Percentiles rank a stretch among this genome's conserved stretches.
These are phyloP conservation scores for Adrianichthys oophorus DNA, from an alignment of 2,797 vertebrate genomes.

Conservation along the genomic window DNA sequence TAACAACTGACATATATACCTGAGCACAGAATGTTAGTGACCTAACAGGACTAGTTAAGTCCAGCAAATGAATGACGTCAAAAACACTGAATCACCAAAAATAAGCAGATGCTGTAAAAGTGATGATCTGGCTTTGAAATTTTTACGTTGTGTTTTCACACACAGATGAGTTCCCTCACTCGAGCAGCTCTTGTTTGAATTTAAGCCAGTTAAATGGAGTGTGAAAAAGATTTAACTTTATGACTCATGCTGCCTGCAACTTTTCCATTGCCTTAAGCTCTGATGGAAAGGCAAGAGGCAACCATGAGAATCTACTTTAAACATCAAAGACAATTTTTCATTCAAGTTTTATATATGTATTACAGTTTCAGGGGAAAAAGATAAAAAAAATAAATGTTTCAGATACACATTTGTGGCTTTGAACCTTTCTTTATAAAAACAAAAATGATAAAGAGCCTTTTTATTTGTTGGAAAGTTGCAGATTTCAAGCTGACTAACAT, in stretches of 20 bases:
- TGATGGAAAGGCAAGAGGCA: no score
- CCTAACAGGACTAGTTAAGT: background rate
- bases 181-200: slow-evolving; percentile 31
- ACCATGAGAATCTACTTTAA: no score
- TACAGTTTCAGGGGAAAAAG: no score
- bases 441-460: no score
- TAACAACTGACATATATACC: slow-evolving; percentile 6
- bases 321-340: no score
- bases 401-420: no score
- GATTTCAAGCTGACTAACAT: no score
- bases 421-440: no score
- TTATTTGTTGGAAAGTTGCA: no score
- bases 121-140: slow-evolving; percentile 12
- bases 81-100: slow-evolving; percentile 9
- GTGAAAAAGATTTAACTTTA: slow-evolving; percentile 26
- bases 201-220: slow-evolving; percentile 47
- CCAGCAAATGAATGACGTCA: slow-evolving; percentile 1
- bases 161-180: slow-evolving; percentile 15
- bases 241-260: slow-evolving; percentile 41
- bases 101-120: slow-evolving; percentile 26
- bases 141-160: slow-evolving; percentile 8
- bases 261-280: slow-evolving; percentile 16
- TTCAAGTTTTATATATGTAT: no score
- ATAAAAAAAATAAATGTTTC: no score
- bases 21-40: background rate